These are phyloP conservation scores for Halictus rubicundus DNA, from an alignment of 1,140 invertebrate genomes.

Conservation along the genomic window DNA sequence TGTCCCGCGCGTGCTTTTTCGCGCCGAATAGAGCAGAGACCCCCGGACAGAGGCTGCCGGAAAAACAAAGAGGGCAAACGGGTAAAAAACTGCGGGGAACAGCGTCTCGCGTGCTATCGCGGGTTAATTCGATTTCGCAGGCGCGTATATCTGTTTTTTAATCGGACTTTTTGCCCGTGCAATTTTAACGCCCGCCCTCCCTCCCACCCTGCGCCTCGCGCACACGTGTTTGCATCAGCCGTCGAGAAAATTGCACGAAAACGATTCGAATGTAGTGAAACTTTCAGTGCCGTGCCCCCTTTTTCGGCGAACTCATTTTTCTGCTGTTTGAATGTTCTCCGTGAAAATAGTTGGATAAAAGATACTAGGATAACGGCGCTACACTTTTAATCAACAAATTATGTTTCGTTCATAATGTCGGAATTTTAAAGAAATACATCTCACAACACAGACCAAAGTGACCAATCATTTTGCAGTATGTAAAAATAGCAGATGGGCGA, in stretches of 20 bases:
- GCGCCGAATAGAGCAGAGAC: constrained; percentile 28
- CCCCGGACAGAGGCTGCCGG: neutral
- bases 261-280: neutral
- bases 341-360: too few relatives aligned
- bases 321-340: too few relatives aligned
- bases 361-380: too few relatives aligned
- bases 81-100: neutral
- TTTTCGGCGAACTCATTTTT: too few relatives aligned
- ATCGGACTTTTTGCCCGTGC: constrained; percentile 30
- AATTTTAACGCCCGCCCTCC: neutral
- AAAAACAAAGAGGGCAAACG: constrained; percentile 32
- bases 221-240: neutral
- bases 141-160: constrained; percentile 39
- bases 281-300: neutral
- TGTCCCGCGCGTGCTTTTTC: constrained; percentile 50
- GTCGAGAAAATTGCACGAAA: neutral
- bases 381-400: too few relatives aligned
- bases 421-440: too few relatives aligned
- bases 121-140: constrained; percentile 49
- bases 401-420: too few relatives aligned
- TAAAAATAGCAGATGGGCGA: too few relatives aligned
- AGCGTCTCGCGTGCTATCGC: neutral
- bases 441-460: too few relatives aligned
- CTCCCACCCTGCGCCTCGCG: too few relatives aligned
- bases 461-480: too few relatives aligned